Percentiles rank a stretch among this genome's conserved stretches.
These are phyloP conservation scores for Steinernema khuongi DNA, from an alignment of 1,140 invertebrate genomes.

Conservation along the genomic window DNA sequence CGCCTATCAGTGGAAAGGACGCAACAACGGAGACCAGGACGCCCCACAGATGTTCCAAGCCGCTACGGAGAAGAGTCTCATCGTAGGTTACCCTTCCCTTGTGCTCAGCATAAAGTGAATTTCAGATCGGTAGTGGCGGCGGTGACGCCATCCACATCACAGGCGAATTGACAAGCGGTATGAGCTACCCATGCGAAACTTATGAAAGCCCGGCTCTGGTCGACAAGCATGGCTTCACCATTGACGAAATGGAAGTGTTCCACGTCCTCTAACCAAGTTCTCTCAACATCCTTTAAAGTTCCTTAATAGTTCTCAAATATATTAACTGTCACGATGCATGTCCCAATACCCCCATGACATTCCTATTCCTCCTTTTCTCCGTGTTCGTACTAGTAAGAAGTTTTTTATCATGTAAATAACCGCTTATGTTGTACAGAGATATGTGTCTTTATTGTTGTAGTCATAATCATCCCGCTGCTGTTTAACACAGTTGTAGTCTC, in stretches of 20 bases:
- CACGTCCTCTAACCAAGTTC: conserved; percentile 20
- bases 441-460: conserved; percentile 17
- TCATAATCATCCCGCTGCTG: too few species aligned
- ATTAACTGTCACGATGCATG: conserved; percentile 3
- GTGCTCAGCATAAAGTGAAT: not conserved
- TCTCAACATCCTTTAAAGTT: not conserved
- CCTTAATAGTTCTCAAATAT: not conserved
- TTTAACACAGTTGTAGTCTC: too few species aligned
- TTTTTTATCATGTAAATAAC: conserved; percentile 20
- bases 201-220: conserved; percentile 49
- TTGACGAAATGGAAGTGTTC: conserved; percentile 56
- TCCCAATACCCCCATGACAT: conserved; percentile 22
- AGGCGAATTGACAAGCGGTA: conserved; percentile 49
- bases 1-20: conserved; percentile 52
- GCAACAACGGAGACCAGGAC: conserved; percentile 44
- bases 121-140: conserved; percentile 54
- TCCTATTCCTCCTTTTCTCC: conserved; percentile 20
- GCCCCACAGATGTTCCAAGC: conserved; percentile 55
- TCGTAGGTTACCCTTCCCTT: conserved; percentile 42
- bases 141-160: conserved; percentile 55
- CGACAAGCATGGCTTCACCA: conserved; percentile 42
- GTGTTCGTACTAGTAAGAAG: conserved; percentile 15
- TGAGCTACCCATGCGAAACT: conserved; percentile 47
- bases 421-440: too few species aligned
- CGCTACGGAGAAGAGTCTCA: conserved; percentile 47